A percentile compares a stretch with the other conserved stretches of the same genome.
phyloP scores from a whole-genome alignment of 1,140 invertebrate species.

The Ceratina australensis region DNA sequence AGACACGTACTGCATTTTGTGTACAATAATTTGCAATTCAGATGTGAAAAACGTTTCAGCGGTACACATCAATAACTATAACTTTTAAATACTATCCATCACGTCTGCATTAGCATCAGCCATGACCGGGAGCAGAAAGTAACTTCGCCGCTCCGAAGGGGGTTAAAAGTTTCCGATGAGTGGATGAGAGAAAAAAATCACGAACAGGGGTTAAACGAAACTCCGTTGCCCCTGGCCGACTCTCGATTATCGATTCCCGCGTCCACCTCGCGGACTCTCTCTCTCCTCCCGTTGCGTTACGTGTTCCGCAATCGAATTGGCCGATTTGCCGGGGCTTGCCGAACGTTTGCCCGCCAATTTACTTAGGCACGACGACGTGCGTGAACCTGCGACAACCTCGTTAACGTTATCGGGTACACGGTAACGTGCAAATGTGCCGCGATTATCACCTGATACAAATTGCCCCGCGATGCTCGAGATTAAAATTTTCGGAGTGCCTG shows the following conservation, averaged over 20 bases:
- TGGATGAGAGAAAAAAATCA: slow-evolving; percentile 10
- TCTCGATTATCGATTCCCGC: slow-evolving; percentile 42
- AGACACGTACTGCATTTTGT: too few species aligned
- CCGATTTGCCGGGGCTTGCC: slow-evolving; percentile 52
- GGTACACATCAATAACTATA: too few species aligned
- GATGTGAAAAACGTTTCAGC: too few species aligned
- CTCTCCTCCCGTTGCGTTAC: slow-evolving; percentile 38
- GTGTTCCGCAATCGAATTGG: slow-evolving; percentile 58
- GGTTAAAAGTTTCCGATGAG: not conserved
- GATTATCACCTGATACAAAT: slow-evolving; percentile 48
- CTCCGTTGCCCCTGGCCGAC: too few species aligned
- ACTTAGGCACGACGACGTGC: slow-evolving; percentile 57
- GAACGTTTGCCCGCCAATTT: slow-evolving; percentile 65
- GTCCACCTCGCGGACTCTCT: slow-evolving; percentile 23
- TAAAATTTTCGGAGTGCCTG: not conserved
- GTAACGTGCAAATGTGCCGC: slow-evolving; percentile 56
- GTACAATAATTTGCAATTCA: too few species aligned
- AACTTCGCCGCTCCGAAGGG: not conserved
- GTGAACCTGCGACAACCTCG: slow-evolving; percentile 61
- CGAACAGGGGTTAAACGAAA: not conserved
- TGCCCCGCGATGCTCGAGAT: not conserved
- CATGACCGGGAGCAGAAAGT: not conserved
- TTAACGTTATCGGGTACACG: slow-evolving; percentile 56
- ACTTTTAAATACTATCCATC: not conserved
- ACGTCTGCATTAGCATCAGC: not conserved